These are phyloP conservation scores for Pectinophora gossypiella DNA, from an alignment of 1,140 invertebrate genomes.

Conservation along the genomic window DNA sequence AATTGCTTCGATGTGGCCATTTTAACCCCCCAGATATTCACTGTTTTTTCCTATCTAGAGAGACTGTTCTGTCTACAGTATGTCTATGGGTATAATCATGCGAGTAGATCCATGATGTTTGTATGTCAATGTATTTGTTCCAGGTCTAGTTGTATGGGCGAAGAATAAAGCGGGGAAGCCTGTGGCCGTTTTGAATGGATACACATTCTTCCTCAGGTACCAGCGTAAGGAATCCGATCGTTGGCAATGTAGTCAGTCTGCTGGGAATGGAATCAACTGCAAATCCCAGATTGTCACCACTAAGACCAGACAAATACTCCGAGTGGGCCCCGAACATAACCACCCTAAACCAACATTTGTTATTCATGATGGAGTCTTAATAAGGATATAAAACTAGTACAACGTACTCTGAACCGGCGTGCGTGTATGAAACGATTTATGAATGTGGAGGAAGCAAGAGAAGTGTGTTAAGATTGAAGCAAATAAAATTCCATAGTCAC, in stretches of 20 bases:
- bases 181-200: background rate
- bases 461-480: too few species aligned
- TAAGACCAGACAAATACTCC: conserved; percentile 4
- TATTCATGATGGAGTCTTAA: conserved; percentile 14
- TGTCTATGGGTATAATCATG: too few species aligned
- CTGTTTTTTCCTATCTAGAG: too few species aligned
- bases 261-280: background rate
- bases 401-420: too few species aligned
- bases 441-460: too few species aligned
- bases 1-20: too few species aligned
- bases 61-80: too few species aligned
- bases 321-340: conserved; percentile 3
- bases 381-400: background rate
- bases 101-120: too few species aligned
- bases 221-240: background rate
- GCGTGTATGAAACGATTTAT: too few species aligned
- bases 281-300: background rate
- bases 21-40: too few species aligned
- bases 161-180: background rate
- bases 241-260: background rate
- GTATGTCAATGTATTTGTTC: too few species aligned
- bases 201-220: background rate
- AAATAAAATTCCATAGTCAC: too few species aligned
- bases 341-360: conserved; percentile 14
- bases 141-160: conserved; percentile 5